Percentiles rank a stretch among this genome's conserved stretches.
Evolutionary conservation across 1,140 invertebrate species (phyloP).

Genomic region (Reticulitermes speratus): DNA sequence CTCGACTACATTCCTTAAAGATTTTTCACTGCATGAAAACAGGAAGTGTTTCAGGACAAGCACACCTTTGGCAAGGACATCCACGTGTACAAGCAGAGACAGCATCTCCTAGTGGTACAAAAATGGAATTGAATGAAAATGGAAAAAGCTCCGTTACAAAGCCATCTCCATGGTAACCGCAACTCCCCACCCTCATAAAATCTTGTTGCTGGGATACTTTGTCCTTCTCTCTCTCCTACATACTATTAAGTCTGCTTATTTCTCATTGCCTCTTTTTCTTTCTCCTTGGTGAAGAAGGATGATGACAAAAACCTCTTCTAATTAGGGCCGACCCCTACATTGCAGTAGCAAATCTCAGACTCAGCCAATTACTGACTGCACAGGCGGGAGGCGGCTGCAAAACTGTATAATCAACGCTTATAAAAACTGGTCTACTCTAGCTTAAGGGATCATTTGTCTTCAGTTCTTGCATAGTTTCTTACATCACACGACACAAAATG

Average conservation of each 20-base stretch:
- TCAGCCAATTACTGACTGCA: conserved; percentile 1
- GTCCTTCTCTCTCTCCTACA: neutral
- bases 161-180: conserved; percentile 4
- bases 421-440: neutral
- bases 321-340: conserved; percentile 8
- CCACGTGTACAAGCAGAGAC: no score
- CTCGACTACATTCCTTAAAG: no score
- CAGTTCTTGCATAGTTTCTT: neutral
- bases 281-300: neutral
- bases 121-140: conserved; percentile 9
- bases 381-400: neutral
- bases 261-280: neutral
- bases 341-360: conserved; percentile 2
- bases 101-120: neutral
- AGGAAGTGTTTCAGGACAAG: no score
- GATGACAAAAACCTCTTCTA: neutral
- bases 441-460: neutral
- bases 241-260: neutral
- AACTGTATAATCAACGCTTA: conserved; percentile 4
- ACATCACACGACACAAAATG: neutral
- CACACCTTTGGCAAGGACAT: no score
- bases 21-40: no score
- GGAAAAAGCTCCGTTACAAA: neutral
- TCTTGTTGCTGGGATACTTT: no score
- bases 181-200: neutral